Evolutionary conservation across 2,888 invertebrate genomes (phyloP), one percentile per base, ranked within the genome.

Genomic region (Eupeodes latifasciatus): DNA sequence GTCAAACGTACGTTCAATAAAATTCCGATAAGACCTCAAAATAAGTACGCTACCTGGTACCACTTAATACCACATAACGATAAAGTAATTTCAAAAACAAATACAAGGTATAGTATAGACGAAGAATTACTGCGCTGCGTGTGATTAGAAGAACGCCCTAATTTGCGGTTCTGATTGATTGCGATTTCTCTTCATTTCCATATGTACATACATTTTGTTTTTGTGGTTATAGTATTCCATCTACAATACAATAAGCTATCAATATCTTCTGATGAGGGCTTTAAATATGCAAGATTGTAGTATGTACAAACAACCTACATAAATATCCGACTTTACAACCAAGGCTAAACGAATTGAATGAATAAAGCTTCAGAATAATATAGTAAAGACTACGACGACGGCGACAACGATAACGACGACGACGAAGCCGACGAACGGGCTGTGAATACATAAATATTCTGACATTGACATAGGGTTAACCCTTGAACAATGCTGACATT

Each of bases 401-500:
- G 1, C 40, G 40, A 40, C 40, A 9, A 40, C 40, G 40, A 40
- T 2, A 27, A 27, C 27, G 27, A 27, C 27, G 2, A 40, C 40
- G 40, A 27, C 3, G 27, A 27, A 27, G 40, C 40, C 40, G 40
- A 9, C 40, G 40, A 27, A 51, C 49, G 27, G 1, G 4, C 27
- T 67, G 47, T 79, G 80, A 80, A 69, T 66, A 64, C 75, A 80
- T 80, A 87, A 87, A 79, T 71, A 75, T 62, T 81, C 85, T 88
- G 85, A 84, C 88, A 85, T 81, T 88, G 88, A 88, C 84, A 88
- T 47, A 85, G 88, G 40, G 85, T 88, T 88, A 88, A 88, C 88
- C 88, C 67, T 88, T 88, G 88, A 88, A 88, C 88, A 84, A 36
- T 74, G 78, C 85, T 85, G 88, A 88, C 88, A 88, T 88, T 88